Conservation (phyloP, 92 coral and sea anemone genomes). For the Porites divaricata region DNA sequence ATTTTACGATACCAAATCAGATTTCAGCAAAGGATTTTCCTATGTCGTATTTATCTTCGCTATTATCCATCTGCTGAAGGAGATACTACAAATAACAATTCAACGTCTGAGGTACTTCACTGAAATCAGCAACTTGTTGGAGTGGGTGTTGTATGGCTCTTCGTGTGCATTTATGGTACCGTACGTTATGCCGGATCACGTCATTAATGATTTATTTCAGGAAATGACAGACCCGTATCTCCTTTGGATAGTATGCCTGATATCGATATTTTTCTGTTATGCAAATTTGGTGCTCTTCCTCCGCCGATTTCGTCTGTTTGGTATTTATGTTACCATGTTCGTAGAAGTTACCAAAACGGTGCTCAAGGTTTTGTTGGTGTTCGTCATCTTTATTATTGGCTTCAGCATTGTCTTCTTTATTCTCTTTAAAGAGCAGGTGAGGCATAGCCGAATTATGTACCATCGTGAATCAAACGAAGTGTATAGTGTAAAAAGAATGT, state of each 20-base stretch:
- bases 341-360: constrained; percentile 77
- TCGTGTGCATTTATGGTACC: constrained; percentile 66
- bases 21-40: constrained; percentile 36
- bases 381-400: constrained; percentile 67
- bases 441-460: not conserved
- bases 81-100: constrained; percentile 61
- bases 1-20: not conserved
- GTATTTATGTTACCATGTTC: constrained; percentile 86
- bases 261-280: constrained; percentile 72
- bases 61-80: constrained; percentile 58
- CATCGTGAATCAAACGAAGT: not conserved
- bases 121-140: constrained; percentile 66
- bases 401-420: constrained; percentile 82
- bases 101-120: constrained; percentile 67
- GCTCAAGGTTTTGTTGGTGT: constrained; percentile 58
- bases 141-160: constrained; percentile 63
- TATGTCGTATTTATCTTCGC: constrained; percentile 55
- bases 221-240: constrained; percentile 46
- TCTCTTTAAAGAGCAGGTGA: constrained; percentile 84
- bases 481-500: not conserved
- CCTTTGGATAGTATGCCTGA: constrained; percentile 63
- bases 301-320: constrained; percentile 69
- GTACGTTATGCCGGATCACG: constrained; percentile 36
- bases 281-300: constrained; percentile 73
- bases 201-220: constrained; percentile 10